These are phyloP conservation scores for Solenodon paradoxus DNA, from an alignment of 2,113 vertebrate genomes.

Conservation along the genomic window DNA sequence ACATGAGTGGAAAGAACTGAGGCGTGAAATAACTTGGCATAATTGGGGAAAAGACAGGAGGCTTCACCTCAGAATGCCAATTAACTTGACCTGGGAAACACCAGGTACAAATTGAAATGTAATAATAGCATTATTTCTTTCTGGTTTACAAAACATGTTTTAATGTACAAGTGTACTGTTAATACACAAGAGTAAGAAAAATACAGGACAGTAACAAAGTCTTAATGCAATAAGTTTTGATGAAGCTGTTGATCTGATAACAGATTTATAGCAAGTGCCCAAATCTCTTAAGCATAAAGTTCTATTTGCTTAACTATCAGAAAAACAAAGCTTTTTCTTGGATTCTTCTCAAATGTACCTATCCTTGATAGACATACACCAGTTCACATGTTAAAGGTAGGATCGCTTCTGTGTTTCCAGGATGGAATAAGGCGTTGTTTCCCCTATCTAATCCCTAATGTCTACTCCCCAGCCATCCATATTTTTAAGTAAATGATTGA, in stretches of 20 bases:
- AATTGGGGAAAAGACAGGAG: conserved; percentile 46
- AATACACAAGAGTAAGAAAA: neutral
- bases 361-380: no score
- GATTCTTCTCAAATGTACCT: neutral
- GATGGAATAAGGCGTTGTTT: neutral
- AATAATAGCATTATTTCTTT: neutral
- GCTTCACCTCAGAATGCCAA: conserved; percentile 37
- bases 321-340: neutral
- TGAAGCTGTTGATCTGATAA: neutral
- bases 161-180: neutral
- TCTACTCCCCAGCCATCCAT: neutral
- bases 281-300: neutral
- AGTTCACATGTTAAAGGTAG: no score
- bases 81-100: conserved; percentile 2
- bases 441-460: neutral
- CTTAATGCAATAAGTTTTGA: neutral
- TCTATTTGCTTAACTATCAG: neutral
- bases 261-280: neutral
- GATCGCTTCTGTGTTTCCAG: neutral
- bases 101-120: neutral
- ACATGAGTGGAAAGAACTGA: conserved; percentile 1
- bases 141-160: neutral
- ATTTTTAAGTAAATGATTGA: neutral
- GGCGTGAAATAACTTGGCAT: conserved; percentile 64
- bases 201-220: neutral